Base-by-base conservation (phyloP, 2,797 vertebrate species). In the Sebastes nivosus region DNA sequence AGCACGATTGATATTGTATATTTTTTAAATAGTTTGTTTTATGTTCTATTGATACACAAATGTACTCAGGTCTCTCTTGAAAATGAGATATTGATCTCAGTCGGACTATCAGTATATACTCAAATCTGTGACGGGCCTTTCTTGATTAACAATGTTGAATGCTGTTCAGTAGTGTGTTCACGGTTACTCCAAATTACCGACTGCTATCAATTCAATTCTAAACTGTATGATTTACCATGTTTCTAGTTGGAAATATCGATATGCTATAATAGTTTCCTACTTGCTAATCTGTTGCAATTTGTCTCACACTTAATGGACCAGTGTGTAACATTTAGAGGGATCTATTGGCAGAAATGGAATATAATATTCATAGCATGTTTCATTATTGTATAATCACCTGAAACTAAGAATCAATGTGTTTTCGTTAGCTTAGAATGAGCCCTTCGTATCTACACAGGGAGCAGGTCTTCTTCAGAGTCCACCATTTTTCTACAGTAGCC, bases 391-490 rank as follows among this genome's bases (percentile, higher is more conserved):
- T 50, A 50, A 50, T 50, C 42, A 18, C 42, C 42, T 50, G 42
- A 2, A 50, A 50, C 42, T 50, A 50, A 50, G 16, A 50, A 50
- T 20, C 16, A 0, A 4, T 50, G 16, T 50, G 42, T 50, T 50
- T 50, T 20, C 42, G 42, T 50, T 50, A 50, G 42, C 42, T 50
- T 50, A 50, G 16, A 50, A 50, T 20, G 42, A 46, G 42, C 42
- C 38, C 38, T 14, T 42, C 0, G 0, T 42, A 42, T 42, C 38
- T 42, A 42, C 0, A 42, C 38, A 42, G 38, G 36, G 38, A 42
- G 38, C 38, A 42, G 38, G 38, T 42, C 38, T 2, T 42, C 13
- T 14, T 42, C 38, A 42, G 0, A 42, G 38, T 42, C 13, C 38
- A 42, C 38, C 38, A 14, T 0, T 42, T 42, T 42, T 42, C 38